Conservation (phyloP, 92 coral and sea anemone genomes). For the Zoanthus sansibaricus region DNA sequence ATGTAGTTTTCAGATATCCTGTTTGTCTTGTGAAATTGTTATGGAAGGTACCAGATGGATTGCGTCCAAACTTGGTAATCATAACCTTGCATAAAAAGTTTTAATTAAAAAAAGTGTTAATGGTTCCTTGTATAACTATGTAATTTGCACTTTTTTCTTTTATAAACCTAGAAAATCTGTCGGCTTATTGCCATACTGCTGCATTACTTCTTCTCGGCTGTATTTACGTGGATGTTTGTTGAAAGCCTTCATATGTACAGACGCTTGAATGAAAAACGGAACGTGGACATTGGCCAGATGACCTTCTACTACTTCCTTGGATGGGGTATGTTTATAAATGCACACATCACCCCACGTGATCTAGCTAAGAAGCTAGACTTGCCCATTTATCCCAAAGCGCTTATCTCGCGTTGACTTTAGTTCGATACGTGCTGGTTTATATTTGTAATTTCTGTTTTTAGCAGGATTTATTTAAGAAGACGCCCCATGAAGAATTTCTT, state of each 20-base stretch:
- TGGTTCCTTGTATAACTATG: no score
- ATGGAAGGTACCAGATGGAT: no score
- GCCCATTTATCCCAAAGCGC: background rate
- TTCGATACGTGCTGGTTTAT: no score
- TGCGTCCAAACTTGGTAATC: no score
- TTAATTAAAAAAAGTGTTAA: no score
- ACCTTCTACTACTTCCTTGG: conserved; percentile 97
- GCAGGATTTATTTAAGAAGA: no score
- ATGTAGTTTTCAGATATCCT: no score
- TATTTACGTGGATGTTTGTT: conserved; percentile 99
- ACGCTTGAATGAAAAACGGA: conserved; percentile 93
- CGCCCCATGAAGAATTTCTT: no score
- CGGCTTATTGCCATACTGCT: conserved; percentile 89
- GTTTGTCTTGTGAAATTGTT: no score
- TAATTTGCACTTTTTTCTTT: background rate
- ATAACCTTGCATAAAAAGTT: no score
- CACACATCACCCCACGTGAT: background rate
- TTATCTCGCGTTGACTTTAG: background rate
- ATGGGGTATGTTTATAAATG: conserved; percentile 85
- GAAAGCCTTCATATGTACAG: conserved; percentile 98
- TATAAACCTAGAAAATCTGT: conserved; percentile 74
- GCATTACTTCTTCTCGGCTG: conserved; percentile 96
- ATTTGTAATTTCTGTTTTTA: background rate
- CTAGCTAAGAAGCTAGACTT: background rate
- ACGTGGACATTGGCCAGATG: conserved; percentile 95